A percentile compares a stretch with the other conserved stretches of the same genome.
phyloP scores from a whole-genome alignment of 2,113 vertebrate species.

The Scophthalmus maximus region DNA sequence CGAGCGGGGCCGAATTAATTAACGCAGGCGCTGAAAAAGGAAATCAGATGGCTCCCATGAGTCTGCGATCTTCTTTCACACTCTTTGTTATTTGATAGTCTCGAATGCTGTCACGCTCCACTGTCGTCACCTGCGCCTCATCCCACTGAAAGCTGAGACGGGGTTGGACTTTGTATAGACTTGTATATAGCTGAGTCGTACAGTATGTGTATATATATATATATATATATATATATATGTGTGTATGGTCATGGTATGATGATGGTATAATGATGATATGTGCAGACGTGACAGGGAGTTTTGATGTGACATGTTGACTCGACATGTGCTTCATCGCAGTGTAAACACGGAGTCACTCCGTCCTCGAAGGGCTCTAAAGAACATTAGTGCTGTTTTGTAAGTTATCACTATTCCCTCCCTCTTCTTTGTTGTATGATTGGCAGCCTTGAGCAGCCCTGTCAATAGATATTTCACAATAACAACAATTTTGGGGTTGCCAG shows the following conservation, averaged over 20 bases:
- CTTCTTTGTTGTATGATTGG: no score
- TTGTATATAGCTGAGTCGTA: slow-evolving; percentile 1
- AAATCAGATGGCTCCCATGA: slow-evolving; percentile 41
- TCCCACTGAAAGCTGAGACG: slow-evolving; percentile 45
- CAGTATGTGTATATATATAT: background rate
- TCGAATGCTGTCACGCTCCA: slow-evolving; percentile 41
- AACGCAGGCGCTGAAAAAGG: slow-evolving; percentile 1
- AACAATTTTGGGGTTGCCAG: background rate
- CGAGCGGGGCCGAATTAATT: slow-evolving; percentile 21
- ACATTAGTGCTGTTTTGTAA: background rate
- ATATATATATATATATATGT: background rate
- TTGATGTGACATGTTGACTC: slow-evolving; percentile 12
- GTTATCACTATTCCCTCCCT: background rate
- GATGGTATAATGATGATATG: background rate
- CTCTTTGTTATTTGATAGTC: slow-evolving; percentile 54
- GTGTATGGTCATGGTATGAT: background rate
- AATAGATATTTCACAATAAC: background rate
- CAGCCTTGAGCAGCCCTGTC: no score
- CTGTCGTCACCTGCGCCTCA: slow-evolving; percentile 55
- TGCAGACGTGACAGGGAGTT: slow-evolving; percentile 18
- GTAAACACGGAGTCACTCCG: background rate
- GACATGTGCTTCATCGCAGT: background rate
- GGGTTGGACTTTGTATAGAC: slow-evolving; percentile 32
- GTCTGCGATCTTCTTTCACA: slow-evolving; percentile 36
- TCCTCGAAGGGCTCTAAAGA: background rate